A percentile compares a stretch with the other conserved stretches of the same genome.
Conservation (phyloP, 2,888 invertebrate genomes). For the Leptinotarsa haldemani region DNA sequence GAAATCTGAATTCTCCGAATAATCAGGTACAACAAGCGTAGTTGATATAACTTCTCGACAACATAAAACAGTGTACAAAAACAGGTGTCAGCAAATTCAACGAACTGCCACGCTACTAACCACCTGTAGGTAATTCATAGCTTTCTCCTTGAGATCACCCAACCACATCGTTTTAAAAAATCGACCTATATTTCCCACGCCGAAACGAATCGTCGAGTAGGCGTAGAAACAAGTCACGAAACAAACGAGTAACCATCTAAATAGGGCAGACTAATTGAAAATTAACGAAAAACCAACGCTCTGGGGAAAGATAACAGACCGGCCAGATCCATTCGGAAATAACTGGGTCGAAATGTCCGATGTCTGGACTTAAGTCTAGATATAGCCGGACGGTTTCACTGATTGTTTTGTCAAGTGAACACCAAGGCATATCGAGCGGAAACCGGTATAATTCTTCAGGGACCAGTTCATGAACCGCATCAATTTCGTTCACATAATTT, state of each 20-base stretch:
- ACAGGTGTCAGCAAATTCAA: background rate
- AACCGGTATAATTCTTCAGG: background rate
- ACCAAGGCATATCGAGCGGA: background rate
- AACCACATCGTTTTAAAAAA: background rate
- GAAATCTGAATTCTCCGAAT: too few relatives aligned
- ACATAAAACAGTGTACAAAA: background rate
- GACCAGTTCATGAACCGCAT: background rate
- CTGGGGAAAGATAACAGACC: background rate
- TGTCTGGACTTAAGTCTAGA: slow-evolving; percentile 15
- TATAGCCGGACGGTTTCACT: slow-evolving; percentile 8
- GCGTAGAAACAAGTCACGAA: slow-evolving; percentile 16
- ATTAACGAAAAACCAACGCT: background rate
- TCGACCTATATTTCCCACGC: slow-evolving; percentile 13
- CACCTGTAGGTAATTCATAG: slow-evolving; percentile 1
- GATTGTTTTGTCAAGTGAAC: background rate
- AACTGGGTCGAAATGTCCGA: slow-evolving; percentile 5
- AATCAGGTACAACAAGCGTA: too few relatives aligned
- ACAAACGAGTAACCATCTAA: slow-evolving; percentile 1
- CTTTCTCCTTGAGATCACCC: slow-evolving; percentile 13
- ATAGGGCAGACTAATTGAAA: slow-evolving; percentile 2
- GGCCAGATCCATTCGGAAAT: background rate
- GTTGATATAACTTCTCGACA: background rate
- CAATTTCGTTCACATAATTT: too few relatives aligned
- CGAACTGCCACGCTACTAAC: background rate
- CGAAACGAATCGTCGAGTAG: slow-evolving; percentile 14